Percentiles rank a stretch among this genome's conserved stretches.
phyloP scores from a whole-genome alignment of 2,888 invertebrate species.

The Ophion obscuratus region DNA sequence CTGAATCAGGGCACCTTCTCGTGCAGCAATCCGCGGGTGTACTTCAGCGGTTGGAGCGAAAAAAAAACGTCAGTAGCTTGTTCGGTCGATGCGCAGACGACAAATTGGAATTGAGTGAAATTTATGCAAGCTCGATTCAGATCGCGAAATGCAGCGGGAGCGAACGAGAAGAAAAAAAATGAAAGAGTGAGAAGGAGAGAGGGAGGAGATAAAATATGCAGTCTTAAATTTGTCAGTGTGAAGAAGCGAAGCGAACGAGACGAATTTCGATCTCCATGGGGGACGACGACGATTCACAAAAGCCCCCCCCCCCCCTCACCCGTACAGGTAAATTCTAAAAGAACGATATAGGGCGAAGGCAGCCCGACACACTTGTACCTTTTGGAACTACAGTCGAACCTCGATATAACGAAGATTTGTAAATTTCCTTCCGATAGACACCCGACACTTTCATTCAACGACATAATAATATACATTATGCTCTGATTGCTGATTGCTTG shows the following conservation, averaged over 20 bases:
- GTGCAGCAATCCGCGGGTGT: neutral
- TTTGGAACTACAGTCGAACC: neutral
- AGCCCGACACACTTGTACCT: too few relatives aligned
- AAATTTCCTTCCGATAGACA: too few relatives aligned
- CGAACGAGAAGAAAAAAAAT: neutral
- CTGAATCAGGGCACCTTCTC: neutral
- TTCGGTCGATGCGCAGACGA: conserved; percentile 15
- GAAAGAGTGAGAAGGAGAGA: conserved; percentile 10
- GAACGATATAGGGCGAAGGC: neutral
- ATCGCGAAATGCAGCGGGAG: conserved; percentile 24
- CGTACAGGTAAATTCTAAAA: conserved; percentile 10
- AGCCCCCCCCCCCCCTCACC: neutral
- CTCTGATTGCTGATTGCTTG: too few relatives aligned
- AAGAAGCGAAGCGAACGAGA: conserved; percentile 20
- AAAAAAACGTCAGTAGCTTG: neutral
- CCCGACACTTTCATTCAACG: too few relatives aligned
- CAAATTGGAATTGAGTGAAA: conserved; percentile 35
- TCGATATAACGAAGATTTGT: too few relatives aligned
- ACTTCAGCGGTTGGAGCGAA: neutral
- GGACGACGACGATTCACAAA: neutral
- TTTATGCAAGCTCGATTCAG: conserved; percentile 44
- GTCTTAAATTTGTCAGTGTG: neutral
- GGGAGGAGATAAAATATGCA: neutral
- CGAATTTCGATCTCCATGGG: conserved; percentile 4
- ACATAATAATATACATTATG: too few relatives aligned